Evolutionary conservation across 2,113 vertebrate species (phyloP).

Genomic region (Tachuris rubrigastra): DNA sequence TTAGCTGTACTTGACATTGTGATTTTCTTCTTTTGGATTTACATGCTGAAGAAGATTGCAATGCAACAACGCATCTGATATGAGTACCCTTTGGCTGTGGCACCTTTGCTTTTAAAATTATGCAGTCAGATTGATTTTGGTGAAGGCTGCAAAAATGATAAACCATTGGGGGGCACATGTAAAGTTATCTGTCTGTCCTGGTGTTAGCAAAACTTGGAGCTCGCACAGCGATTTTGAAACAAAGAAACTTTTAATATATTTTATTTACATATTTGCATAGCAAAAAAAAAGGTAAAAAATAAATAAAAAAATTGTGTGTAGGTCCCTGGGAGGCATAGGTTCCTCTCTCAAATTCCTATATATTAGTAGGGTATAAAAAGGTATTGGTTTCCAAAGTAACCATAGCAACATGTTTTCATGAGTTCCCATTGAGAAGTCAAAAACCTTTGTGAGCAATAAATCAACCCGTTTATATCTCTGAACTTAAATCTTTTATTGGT

Average conservation of each 20-base stretch:
- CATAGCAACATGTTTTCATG: constrained; percentile 51
- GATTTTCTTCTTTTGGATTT: constrained; percentile 26
- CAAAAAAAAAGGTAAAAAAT: not conserved
- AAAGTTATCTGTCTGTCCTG: not conserved
- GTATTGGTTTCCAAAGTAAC: constrained; percentile 19
- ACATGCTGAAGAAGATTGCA: not conserved
- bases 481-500: constrained; percentile 70
- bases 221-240: not conserved
- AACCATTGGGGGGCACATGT: not conserved
- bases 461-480: constrained; percentile 50
- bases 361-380: constrained; percentile 24
- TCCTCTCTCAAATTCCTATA: constrained; percentile 11
- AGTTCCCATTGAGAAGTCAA: constrained; percentile 49
- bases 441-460: constrained; percentile 58
- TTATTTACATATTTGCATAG: not conserved
- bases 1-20: not conserved
- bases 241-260: constrained; percentile 1
- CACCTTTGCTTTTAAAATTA: not conserved
- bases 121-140: not conserved
- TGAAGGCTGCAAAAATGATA: not conserved
- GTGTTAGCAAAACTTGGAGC: not conserved
- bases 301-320: not conserved
- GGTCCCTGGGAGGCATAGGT: not conserved
- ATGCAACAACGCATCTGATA: not conserved
- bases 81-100: not conserved